phyloP scores from a whole-genome alignment of 2,113 vertebrate genomes.

The Dunckerocampus dactyliophorus region DNA sequence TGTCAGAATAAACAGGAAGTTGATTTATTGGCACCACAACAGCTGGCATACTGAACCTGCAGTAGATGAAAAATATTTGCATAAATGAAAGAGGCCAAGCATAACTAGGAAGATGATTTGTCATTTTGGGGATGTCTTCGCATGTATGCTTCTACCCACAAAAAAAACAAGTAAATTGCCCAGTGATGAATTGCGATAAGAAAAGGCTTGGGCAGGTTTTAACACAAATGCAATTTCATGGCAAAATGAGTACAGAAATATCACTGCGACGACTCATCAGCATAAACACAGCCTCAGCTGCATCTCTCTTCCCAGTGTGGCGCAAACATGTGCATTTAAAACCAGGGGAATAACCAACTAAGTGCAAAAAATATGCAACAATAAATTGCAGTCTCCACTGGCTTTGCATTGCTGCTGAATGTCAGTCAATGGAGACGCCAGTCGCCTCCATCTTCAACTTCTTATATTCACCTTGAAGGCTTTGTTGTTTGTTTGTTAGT shows the following conservation, averaged over 20 bases:
- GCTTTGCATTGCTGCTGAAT: neutral
- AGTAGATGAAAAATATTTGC: neutral
- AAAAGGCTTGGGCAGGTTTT: conserved; percentile 10
- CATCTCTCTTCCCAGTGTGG: neutral
- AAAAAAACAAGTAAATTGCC: conserved; percentile 6
- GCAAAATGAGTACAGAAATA: conserved; percentile 14
- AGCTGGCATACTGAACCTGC: neutral
- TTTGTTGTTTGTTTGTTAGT: neutral
- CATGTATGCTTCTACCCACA: neutral
- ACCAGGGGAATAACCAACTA: neutral
- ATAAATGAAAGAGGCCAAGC: conserved; percentile 4
- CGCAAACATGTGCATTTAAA: conserved; percentile 1
- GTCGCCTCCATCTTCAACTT: neutral
- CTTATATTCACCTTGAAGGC: neutral
- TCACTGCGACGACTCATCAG: conserved; percentile 2
- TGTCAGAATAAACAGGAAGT: conserved; percentile 1
- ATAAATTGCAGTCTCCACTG: neutral
- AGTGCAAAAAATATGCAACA: neutral
- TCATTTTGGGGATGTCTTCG: conserved; percentile 4
- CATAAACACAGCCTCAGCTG: conserved; percentile 8
- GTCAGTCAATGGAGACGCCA: neutral
- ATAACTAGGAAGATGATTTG: conserved; percentile 12
- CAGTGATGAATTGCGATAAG: conserved; percentile 5
- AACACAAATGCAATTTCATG: conserved; percentile 16
- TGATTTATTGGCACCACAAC: neutral